Conservation (phyloP, 2,113 vertebrate genomes). For the Crotalus tigris region DNA sequence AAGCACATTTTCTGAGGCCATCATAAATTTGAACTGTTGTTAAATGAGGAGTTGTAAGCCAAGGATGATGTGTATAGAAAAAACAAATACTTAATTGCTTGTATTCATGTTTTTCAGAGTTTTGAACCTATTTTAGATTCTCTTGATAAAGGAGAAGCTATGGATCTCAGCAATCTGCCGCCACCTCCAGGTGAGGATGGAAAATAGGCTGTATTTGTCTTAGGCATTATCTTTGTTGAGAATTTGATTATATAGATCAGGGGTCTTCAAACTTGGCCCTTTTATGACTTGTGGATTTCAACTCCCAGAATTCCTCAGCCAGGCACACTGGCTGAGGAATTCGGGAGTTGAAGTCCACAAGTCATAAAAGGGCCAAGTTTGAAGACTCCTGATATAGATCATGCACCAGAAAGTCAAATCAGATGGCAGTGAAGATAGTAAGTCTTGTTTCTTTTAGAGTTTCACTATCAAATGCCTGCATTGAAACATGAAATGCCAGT, state of each 20-base stretch:
- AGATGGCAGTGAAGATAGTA: background rate
- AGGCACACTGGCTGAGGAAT: too few relatives aligned
- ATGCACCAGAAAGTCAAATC: background rate
- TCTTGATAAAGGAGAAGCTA: constrained; percentile 67
- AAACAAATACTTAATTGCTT: background rate
- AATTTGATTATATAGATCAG: background rate
- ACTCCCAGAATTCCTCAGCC: too few relatives aligned
- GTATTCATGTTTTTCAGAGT: constrained; percentile 61
- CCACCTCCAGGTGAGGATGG: constrained; percentile 79
- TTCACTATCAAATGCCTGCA: background rate
- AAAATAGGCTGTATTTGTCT: background rate
- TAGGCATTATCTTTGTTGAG: background rate
- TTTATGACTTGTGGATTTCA: too few relatives aligned
- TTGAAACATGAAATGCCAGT: background rate
- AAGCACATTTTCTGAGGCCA: background rate
- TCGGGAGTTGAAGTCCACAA: too few relatives aligned
- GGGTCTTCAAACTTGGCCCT: too few relatives aligned
- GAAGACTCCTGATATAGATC: too few relatives aligned
- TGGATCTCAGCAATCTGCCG: constrained; percentile 75
- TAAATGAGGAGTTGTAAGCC: background rate
- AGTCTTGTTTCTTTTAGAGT: background rate
- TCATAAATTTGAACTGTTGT: background rate
- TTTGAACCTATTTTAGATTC: constrained; percentile 76
- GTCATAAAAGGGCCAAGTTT: too few relatives aligned
- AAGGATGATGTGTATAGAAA: background rate